These are phyloP conservation scores for Brachyopa scutellaris DNA, from an alignment of 2,888 invertebrate species.

Conservation along the genomic window DNA sequence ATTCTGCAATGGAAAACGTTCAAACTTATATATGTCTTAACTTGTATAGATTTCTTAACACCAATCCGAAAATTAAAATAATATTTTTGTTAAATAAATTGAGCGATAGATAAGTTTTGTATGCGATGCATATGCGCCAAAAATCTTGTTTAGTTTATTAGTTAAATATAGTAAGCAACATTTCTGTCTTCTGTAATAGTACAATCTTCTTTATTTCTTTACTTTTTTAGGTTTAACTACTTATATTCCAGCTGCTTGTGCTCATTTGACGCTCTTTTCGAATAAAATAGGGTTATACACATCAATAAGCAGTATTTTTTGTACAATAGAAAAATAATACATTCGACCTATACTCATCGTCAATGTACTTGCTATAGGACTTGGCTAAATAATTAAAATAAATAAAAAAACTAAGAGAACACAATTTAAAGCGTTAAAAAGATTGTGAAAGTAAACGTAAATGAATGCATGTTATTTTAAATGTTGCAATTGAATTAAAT, in stretches of 20 bases:
- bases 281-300: too few species aligned
- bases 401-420: background rate
- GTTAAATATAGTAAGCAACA: too few species aligned
- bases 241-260: too few species aligned
- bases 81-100: background rate
- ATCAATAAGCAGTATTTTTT: too few species aligned
- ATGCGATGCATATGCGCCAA: background rate
- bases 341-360: too few species aligned
- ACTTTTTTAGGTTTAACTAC: too few species aligned
- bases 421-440: background rate
- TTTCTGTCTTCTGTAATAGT: too few species aligned
- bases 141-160: background rate
- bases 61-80: background rate
- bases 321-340: too few species aligned
- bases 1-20: constrained; percentile 60
- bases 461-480: background rate
- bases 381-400: too few species aligned
- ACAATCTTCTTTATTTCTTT: too few species aligned
- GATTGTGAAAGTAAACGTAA: background rate
- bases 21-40: background rate
- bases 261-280: too few species aligned
- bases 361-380: too few species aligned
- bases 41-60: background rate
- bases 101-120: background rate
- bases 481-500: background rate